Base-by-base conservation (phyloP, 2,888 invertebrate species). In the Hirudinaria manillensis region DNA sequence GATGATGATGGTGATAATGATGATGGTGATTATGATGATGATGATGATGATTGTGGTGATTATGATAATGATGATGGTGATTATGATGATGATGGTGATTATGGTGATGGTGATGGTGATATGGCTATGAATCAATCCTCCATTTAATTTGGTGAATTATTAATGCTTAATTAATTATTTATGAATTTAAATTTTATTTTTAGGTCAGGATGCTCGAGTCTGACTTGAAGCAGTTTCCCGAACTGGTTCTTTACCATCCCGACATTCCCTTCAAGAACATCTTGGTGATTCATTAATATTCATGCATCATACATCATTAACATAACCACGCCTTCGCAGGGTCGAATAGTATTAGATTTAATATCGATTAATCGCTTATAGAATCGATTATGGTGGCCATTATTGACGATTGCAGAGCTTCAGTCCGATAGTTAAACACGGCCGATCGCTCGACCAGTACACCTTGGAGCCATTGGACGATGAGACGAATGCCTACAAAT, bases 151-250 rank as follows among this genome's bases (percentile, higher is more conserved):
- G 16, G 1, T 45, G 45, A 16, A 61, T 13, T 61, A 61, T 61
- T 61, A 61, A 16, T 27, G 6, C 7, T 61, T 61, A 61, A 16
- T 61, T 16, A 7, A 4, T 4, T 27, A 21, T 16, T 61, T 61
- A 34, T 34, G 29, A 68, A n/a, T 16, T 68, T 6, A 34, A 68
- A 32, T 29, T 32, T 34, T 68, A 1, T 24, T 29, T 29, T 34
- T 29, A 73, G 73, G 27, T 73, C 6, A 73, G 65, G 36, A 73
- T 73, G 73, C 21, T 65, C 24, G 73, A 73, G 65, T 73, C 73
- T n/a, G 73, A 73, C 65, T 34, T 73, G 36, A 73, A 29, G 38
- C 73, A 73, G 38, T 73, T 73, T 65, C 73, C 73, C 7, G 73
- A 73, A 36, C 38, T 73, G 36, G 29, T 65, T 27, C n/a, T 73